Percentiles rank a stretch among this genome's conserved stretches.
phyloP scores from a whole-genome alignment of 2,113 vertebrate species.

The Alouatta palliata region DNA sequence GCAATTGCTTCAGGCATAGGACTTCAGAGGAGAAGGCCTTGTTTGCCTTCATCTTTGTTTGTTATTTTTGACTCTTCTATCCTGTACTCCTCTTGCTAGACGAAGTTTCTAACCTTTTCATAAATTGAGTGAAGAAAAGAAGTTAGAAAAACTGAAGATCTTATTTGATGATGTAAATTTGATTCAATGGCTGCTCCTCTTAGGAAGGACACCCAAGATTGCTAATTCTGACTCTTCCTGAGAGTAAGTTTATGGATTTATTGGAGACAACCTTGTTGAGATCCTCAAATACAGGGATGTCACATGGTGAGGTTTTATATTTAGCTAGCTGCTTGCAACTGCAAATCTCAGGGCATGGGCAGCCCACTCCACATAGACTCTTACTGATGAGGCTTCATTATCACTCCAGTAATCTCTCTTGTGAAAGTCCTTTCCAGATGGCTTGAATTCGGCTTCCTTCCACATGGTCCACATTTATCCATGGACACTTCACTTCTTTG shows the following conservation, averaged over 20 bases:
- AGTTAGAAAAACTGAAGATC: not conserved
- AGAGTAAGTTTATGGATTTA: not conserved
- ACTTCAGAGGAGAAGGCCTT: not conserved
- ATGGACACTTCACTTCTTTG: not conserved
- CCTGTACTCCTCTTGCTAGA: not conserved
- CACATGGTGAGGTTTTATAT: not conserved
- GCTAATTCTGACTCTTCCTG: not conserved
- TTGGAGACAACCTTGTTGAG: not conserved
- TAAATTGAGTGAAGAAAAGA: not conserved
- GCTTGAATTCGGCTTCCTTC: not conserved
- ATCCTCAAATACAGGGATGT: not conserved
- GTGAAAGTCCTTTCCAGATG: too few relatives aligned
- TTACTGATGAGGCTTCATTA: not conserved
- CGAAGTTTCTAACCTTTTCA: not conserved
- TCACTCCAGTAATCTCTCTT: not conserved
- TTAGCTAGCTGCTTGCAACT: not conserved
- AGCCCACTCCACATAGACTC: not conserved
- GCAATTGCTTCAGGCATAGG: not conserved
- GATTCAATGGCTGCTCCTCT: not conserved
- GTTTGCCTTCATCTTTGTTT: not conserved
- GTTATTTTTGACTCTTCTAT: not conserved
- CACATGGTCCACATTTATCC: not conserved
- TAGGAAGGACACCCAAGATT: not conserved
- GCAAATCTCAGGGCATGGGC: not conserved
- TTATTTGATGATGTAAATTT: not conserved